Base-by-base conservation (phyloP, 2,113 vertebrate genomes). In the Cephalopterus ornatus region DNA sequence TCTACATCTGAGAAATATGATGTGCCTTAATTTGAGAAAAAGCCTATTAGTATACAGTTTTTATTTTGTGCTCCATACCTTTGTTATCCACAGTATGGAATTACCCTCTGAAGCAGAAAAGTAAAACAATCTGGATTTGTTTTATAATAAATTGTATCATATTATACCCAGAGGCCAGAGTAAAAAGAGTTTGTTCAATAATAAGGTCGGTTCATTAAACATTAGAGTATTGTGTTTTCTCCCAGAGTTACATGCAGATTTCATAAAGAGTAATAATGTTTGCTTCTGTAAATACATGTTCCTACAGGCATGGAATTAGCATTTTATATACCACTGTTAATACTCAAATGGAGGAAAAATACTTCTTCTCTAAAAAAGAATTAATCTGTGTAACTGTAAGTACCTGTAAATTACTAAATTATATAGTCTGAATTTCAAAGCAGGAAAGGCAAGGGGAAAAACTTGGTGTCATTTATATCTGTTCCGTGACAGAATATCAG, bases 201-300 rank as follows among this genome's bases (percentile, higher is more conserved):
- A 94, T 94, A 95, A 93, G 63, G 87, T 94, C 5, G 85, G 86
- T 92, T 97, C 94, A 96, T 96, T 97, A 97, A 96, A 84, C 62
- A 89, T 85, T 84, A 88, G 58, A 82, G n/a, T 77, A 82, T 61
- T 93, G 56, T 93, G 55, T 89, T 95, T 59, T 76, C 47, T 94
- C 63, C 35, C 52, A 93, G n/a, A 75, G 53, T 72, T 87, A 33
- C 62, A 66, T 75, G 76, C n/a, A 85, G 86, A 75, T 95, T 87
- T 94, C 66, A 41, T 33, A 52, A 8, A 70, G 39, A 81, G 18
- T 85, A 95, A 83, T 56, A 84, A 11, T 19, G 39, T 91, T 89
- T 93, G 2, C 17, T 92, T 88, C 63, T 93, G 39, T 67, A 83
- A 77, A 12, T 62, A 73, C 71, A 76, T 75, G 33, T 67, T 92